Conservation (phyloP, 2,888 invertebrate genomes). For the Saturnia pavonia region DNA sequence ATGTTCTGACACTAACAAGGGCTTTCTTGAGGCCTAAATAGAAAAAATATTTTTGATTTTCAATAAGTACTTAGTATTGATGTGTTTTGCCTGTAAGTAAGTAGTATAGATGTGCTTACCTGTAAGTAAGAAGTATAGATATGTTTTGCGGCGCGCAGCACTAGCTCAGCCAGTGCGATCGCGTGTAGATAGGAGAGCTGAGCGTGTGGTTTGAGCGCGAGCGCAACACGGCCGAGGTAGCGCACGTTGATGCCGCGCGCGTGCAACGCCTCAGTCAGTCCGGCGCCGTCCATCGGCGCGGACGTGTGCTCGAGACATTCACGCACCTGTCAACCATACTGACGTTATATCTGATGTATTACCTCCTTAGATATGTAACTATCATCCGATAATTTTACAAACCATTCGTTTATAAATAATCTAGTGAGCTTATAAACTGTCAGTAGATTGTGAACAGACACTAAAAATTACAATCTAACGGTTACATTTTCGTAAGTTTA, state of each 20-base stretch:
- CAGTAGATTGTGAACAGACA: too few species aligned
- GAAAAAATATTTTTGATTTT: too few species aligned
- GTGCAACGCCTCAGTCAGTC: slow-evolving; percentile 96
- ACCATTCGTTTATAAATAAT: too few species aligned
- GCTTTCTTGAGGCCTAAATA: too few species aligned
- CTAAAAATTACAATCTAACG: too few species aligned
- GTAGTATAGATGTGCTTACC: slow-evolving; percentile 54
- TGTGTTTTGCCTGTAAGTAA: not conserved
- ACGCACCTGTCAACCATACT: slow-evolving; percentile 83
- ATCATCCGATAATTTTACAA: too few species aligned
- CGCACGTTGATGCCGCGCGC: slow-evolving; percentile 98
- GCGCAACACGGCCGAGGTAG: slow-evolving; percentile 96
- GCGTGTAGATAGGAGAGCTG: slow-evolving; percentile 93
- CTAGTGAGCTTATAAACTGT: too few species aligned
- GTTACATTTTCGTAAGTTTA: too few species aligned
- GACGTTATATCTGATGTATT: too few species aligned
- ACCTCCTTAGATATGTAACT: too few species aligned
- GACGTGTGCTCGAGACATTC: slow-evolving; percentile 95
- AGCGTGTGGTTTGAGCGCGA: slow-evolving; percentile 88
- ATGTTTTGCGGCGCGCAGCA: slow-evolving; percentile 95
- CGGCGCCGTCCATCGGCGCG: slow-evolving; percentile 97
- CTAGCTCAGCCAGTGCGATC: slow-evolving; percentile 94
- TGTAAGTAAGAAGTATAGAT: slow-evolving; percentile 95
- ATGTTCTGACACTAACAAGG: too few species aligned
- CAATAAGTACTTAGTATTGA: too few species aligned